Conservation (phyloP, 2,888 invertebrate species). For the Chydorus sphaericus region DNA sequence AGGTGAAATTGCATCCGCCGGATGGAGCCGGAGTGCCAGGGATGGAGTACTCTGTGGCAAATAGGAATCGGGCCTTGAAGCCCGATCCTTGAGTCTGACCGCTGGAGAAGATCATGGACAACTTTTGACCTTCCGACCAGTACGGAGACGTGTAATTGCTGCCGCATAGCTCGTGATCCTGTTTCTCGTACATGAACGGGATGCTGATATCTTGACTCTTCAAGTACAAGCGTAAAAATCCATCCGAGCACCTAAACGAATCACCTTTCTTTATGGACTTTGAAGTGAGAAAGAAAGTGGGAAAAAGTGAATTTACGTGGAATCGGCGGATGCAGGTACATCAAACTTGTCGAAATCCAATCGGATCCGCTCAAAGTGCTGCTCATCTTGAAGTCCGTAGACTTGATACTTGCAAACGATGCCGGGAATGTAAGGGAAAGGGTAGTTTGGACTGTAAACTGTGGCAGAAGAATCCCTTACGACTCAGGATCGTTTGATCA, state of each 20-base stretch:
- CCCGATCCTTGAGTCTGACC: constrained; percentile 80
- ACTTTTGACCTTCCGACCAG: constrained; percentile 73
- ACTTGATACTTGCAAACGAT: constrained; percentile 95
- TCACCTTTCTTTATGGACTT: not conserved
- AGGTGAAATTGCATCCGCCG: constrained; percentile 78
- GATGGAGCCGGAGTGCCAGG: constrained; percentile 87
- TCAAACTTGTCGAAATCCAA: constrained; percentile 77
- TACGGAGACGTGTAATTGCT: constrained; percentile 61
- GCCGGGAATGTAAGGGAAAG: constrained; percentile 86
- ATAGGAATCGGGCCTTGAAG: constrained; percentile 74
- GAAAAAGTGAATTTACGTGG: not conserved
- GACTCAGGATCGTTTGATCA: constrained; percentile 92
- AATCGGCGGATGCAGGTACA: constrained; percentile 46
- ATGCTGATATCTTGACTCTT: constrained; percentile 85
- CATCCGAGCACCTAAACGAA: constrained; percentile 61
- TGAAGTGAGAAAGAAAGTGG: not conserved
- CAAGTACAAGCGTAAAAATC: constrained; percentile 76
- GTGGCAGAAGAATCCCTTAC: constrained; percentile 76
- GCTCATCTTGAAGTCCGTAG: constrained; percentile 94
- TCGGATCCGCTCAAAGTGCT: constrained; percentile 84
- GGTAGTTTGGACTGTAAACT: constrained; percentile 93
- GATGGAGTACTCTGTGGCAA: constrained; percentile 83
- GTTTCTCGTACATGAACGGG: constrained; percentile 64
- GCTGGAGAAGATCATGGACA: constrained; percentile 89
- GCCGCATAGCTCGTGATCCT: constrained; percentile 84